These are phyloP conservation scores for Eutolmus rufibarbis DNA, from an alignment of 2,888 invertebrate genomes.

Conservation along the genomic window DNA sequence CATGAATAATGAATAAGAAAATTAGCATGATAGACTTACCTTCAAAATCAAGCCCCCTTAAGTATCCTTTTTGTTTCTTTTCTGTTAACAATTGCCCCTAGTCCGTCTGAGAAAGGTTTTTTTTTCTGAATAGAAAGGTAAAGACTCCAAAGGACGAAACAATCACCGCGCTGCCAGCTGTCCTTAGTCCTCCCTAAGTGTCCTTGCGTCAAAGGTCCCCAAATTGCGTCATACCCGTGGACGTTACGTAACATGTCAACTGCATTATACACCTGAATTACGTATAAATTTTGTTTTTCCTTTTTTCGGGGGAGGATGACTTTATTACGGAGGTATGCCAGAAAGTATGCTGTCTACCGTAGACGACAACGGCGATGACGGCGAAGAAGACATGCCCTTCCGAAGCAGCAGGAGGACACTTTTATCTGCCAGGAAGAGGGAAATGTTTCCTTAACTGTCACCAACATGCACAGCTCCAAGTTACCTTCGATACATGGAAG, in stretches of 20 bases:
- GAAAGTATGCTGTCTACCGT: not conserved
- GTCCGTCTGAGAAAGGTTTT: not conserved
- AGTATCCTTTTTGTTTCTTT: not conserved
- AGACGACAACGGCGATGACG: not conserved
- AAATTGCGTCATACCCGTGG: not conserved
- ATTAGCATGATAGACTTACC: not conserved
- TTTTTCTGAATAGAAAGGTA: not conserved
- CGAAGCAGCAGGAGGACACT: not conserved
- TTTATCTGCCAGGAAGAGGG: not conserved
- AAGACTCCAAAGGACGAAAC: not conserved
- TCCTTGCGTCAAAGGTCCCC: not conserved
- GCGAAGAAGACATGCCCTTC: not conserved
- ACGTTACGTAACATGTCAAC: not conserved
- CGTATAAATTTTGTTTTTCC: not conserved
- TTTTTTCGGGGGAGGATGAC: not conserved
- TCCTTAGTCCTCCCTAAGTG: not conserved
- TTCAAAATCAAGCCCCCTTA: not conserved
- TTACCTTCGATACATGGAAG: not conserved
- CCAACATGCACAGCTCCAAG: not conserved
- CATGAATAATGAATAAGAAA: not conserved
- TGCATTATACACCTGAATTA: not conserved
- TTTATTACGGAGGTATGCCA: not conserved
- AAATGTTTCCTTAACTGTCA: not conserved
- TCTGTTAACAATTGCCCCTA: not conserved
- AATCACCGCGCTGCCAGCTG: not conserved